phyloP scores from a whole-genome alignment of 1,140 invertebrate species.

The Drosophila trapezifrons region DNA sequence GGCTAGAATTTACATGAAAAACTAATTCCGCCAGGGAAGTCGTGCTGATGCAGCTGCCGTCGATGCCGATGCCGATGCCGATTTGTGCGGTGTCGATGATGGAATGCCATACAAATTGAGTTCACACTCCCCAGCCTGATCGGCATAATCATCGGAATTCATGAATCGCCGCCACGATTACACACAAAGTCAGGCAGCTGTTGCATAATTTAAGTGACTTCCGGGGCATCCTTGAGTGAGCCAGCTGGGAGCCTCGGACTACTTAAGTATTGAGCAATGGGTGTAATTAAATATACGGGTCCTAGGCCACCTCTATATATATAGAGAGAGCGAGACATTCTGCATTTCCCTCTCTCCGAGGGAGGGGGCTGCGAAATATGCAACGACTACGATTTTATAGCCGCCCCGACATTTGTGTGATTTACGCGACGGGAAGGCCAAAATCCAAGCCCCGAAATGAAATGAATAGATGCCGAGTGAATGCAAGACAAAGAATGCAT shows the following conservation, averaged over 20 bases:
- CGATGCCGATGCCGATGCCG: slow-evolving; percentile 35
- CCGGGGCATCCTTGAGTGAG: slow-evolving; percentile 2
- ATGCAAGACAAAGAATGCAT: slow-evolving; percentile 13
- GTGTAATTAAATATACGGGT: slow-evolving; percentile 69
- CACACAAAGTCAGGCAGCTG: slow-evolving; percentile 37
- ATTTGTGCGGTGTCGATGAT: slow-evolving; percentile 39
- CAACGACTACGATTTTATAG: slow-evolving; percentile 62
- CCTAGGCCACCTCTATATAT: no score
- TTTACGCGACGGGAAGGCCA: slow-evolving; percentile 63
- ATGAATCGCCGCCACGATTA: slow-evolving; percentile 68
- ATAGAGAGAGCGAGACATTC: no score
- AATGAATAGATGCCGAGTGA: slow-evolving; percentile 42
- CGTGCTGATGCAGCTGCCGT: slow-evolving; percentile 33
- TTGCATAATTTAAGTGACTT: slow-evolving; percentile 71
- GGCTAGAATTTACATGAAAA: slow-evolving; percentile 79
- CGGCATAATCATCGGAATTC: slow-evolving; percentile 76
- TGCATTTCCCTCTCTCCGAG: slow-evolving; percentile 12
- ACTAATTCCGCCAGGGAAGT: slow-evolving; percentile 64
- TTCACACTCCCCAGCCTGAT: slow-evolving; percentile 71
- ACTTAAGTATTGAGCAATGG: slow-evolving; percentile 10
- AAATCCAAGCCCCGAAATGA: slow-evolving; percentile 39
- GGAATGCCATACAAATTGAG: slow-evolving; percentile 63
- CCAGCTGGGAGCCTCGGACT: neutral
- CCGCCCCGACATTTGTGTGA: slow-evolving; percentile 69
- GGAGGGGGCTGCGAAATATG: slow-evolving; percentile 51